These are phyloP conservation scores for Tringa solitaria DNA, from an alignment of 2,113 vertebrate species.

Conservation along the genomic window DNA sequence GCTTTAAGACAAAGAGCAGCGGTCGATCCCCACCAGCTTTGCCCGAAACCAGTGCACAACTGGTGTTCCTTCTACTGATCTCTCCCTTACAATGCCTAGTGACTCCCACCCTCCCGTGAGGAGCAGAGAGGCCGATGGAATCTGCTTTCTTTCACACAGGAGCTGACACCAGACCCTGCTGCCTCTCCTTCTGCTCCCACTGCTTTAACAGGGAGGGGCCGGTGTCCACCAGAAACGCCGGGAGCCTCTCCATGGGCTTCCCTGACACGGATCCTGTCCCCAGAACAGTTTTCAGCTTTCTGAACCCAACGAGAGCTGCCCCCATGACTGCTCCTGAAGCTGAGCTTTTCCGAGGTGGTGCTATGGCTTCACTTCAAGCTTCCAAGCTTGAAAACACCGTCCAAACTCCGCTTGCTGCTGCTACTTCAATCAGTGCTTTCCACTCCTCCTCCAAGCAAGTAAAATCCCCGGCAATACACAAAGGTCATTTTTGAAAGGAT, in stretches of 20 bases:
- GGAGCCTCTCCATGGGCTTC: accelerated
- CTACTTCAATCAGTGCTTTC: background rate
- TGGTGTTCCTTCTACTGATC: background rate
- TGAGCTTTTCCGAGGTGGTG: background rate
- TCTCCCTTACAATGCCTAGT: accelerated
- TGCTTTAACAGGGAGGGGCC: background rate
- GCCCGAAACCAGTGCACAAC: background rate
- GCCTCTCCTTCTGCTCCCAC: background rate
- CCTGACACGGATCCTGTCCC: background rate
- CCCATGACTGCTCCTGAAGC: accelerated
- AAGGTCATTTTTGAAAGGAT: background rate
- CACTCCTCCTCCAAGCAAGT: background rate
- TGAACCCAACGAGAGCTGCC: background rate
- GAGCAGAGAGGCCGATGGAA: background rate
- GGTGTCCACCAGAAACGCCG: background rate
- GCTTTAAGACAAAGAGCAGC: background rate
- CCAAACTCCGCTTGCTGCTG: background rate
- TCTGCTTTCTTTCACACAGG: background rate
- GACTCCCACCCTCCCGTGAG: accelerated
- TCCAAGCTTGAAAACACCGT: background rate
- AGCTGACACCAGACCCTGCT: accelerated
- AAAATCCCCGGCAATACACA: background rate
- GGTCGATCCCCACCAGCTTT: background rate
- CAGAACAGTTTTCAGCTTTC: background rate
- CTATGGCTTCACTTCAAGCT: background rate